Evolutionary conservation across 2,113 vertebrate species (phyloP).

Genomic region (Strigops habroptila): DNA sequence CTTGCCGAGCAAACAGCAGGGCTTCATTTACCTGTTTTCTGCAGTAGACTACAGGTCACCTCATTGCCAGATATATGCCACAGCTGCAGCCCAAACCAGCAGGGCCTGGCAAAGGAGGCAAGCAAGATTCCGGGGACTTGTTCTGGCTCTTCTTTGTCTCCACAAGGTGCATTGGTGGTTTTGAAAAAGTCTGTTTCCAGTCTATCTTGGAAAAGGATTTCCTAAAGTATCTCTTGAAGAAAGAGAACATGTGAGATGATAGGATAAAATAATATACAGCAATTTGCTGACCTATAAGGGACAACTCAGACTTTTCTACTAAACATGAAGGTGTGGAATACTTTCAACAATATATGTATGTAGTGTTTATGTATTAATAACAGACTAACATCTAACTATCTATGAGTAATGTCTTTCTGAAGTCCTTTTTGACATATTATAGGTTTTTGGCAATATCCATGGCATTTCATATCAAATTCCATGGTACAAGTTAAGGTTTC

Average conservation of each 20-base stretch:
- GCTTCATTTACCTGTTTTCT: not conserved
- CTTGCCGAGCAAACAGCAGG: not conserved
- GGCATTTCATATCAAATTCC: not conserved
- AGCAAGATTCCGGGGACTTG: not conserved
- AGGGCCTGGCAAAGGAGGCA: not conserved
- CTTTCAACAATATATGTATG: not conserved
- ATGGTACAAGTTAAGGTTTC: not conserved
- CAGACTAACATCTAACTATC: not conserved
- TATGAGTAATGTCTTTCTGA: not conserved
- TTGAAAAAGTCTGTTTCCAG: not conserved
- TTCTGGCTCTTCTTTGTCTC: not conserved
- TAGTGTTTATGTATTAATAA: not conserved
- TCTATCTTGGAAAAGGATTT: not conserved
- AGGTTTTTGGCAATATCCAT: not conserved
- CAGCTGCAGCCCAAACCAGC: not conserved
- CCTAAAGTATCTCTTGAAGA: not conserved
- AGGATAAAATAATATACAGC: not conserved
- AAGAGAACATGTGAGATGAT: not conserved
- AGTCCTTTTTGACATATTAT: not conserved
- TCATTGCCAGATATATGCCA: not conserved
- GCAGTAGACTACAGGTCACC: not conserved
- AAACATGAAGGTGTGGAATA: not conserved
- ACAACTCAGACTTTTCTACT: not conserved
- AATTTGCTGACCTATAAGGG: not conserved
- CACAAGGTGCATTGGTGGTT: not conserved